Base-by-base conservation (phyloP, 1,140 invertebrate genomes). In the Drosophila pachea region DNA sequence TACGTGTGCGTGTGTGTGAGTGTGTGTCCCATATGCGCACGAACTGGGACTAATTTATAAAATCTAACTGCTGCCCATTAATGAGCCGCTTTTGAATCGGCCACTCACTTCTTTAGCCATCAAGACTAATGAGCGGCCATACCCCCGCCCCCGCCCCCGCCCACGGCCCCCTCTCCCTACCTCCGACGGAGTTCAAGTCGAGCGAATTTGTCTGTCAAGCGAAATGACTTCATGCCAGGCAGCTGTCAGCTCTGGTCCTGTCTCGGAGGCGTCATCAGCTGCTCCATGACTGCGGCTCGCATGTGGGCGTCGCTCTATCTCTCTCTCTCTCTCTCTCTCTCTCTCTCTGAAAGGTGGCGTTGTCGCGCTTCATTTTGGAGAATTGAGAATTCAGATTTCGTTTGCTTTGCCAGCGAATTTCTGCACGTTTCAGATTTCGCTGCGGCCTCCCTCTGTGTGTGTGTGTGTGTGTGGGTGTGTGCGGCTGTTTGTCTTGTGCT, bases 1-100 rank as follows among this genome's bases (percentile, higher is more conserved):
- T n/a, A n/a, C n/a, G n/a, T n/a, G n/a, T n/a, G n/a, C n/a, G n/a
- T n/a, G n/a, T n/a, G n/a, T n/a, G n/a, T n/a, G n/a, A n/a, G n/a
- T n/a, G 76, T 45, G 63, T 50, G 32, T 16, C 63, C 43, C 54
- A 66, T 45, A 32, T 71, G 67, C 35, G 16, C n/a, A 29, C 43
- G 9, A 6, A 14, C 49, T 33, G 29, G 58, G 47, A 43, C 72
- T 59, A 84, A 83, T 83, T 83, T 73, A 84, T 83, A 76, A 70
- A 76, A 79, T 83, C 63, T 71, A 76, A 84, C 72, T 72, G 75
- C 47, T 59, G 73, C 78, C 78, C 81, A 84, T 84, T 84, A 86
- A 68, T 55, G 45, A 16, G 64, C 49, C 60, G 40, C 52, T 56
- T 22, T 60, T 62, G 43, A 14, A 47, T 47, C 43, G 65, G 45